Percentiles rank a stretch among this genome's conserved stretches.
phyloP scores from a whole-genome alignment of 1,140 invertebrate genomes.

The Diorhabda sublineata region DNA sequence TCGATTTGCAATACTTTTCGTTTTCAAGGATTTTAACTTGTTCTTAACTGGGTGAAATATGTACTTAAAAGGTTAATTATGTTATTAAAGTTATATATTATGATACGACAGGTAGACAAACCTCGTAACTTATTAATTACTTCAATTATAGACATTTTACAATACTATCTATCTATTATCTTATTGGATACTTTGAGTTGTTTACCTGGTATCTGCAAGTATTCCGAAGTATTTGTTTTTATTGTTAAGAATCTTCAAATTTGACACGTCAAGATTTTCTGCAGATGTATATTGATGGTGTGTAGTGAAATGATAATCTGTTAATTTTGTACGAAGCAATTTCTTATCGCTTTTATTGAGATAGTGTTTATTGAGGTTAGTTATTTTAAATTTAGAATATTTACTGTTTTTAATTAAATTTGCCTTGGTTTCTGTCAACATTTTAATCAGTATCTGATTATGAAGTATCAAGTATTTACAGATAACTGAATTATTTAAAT shows the following conservation, averaged over 20 bases:
- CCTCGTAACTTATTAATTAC: not conserved
- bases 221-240: slow-evolving; percentile 1
- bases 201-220: not conserved
- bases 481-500: no score
- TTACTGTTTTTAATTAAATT: no score
- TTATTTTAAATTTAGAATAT: no score
- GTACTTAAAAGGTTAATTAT: not conserved
- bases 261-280: not conserved
- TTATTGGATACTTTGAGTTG: not conserved
- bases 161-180: not conserved
- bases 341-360: no score
- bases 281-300: not conserved
- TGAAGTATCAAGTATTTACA: no score
- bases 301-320: no score
- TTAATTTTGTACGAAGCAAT: no score
- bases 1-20: slow-evolving; percentile 8
- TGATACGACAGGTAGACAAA: not conserved
- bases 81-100: not conserved
- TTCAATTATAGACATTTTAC: no score
- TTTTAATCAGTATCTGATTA: no score
- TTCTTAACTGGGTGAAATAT: not conserved
- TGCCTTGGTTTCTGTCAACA: no score
- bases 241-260: not conserved
- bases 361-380: no score
- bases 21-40: slow-evolving; percentile 5